Base-by-base conservation (phyloP, 2,113 vertebrate species). In the Tupaia tana region DNA sequence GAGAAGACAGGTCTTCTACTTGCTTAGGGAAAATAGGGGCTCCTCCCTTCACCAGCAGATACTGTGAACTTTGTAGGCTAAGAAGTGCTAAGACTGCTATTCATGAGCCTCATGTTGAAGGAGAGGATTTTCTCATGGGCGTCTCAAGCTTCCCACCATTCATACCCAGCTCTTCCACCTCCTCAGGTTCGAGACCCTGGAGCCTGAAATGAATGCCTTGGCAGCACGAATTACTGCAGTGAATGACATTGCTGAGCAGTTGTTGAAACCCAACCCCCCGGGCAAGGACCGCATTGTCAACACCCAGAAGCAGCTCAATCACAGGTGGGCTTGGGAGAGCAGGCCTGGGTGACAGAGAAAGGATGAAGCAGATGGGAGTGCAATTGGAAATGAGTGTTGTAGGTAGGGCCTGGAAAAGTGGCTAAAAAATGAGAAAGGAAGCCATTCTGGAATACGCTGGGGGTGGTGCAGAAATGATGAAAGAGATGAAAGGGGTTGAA, bases 201-300 rank as follows among this genome's bases (percentile, higher is more conserved):
- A 99, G 96, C 99, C 99, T 0, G 99, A 99, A 98, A 99, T 99
- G 99, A 99, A 99, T 54, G 99, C 98, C 27, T 77, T 99, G 12
- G 98, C 98, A 0, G 97, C 98, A 0, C 99, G 99, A 7, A 98
- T 99, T 24, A 96, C 98, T 9, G 98, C 99, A 0, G 99, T 99
- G 86, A 99, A 99, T 61, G 98, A 98, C 90, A 98, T 99, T 22
- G 98, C 99, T 0, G 98, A 98, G 73, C 99, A 99, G 98, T 97
- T 99, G 78, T 98, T 99, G 90, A 98, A 97, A 84, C 98, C 99
- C 0, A 99, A 98, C 95, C 99, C 98, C 81, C 98, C 99, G 8
- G 98, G 96, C 98, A 99, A 98, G 97, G 99, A 99, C 8, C 99
- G 99, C 90, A 99, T 99, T 83, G 93, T 99, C 79, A 98, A 98